phyloP scores from a whole-genome alignment of 2,113 vertebrate genomes.

The Thryonomys swinderianus region DNA sequence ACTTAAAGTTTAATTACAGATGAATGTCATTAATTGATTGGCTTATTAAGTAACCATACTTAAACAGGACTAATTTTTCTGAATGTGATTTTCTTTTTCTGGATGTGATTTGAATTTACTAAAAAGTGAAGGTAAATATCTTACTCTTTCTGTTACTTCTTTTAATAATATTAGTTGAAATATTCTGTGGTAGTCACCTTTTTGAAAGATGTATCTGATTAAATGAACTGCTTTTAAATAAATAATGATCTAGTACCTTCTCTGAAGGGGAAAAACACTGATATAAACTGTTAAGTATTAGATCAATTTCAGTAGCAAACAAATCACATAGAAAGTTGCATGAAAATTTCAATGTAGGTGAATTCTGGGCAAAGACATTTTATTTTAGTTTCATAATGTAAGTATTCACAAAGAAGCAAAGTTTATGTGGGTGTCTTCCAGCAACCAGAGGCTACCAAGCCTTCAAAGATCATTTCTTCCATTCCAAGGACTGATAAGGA shows the following conservation, averaged over 20 bases:
- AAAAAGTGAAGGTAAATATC: conserved; percentile 26
- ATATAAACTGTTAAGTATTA: neutral
- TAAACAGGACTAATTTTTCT: neutral
- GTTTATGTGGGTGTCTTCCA: neutral
- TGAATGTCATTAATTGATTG: neutral
- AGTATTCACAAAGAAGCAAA: neutral
- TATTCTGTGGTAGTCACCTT: neutral
- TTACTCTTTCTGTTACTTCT: conserved; percentile 23
- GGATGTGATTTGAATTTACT: conserved; percentile 59
- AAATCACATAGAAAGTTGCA: neutral
- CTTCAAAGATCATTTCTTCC: neutral
- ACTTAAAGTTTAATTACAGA: neutral
- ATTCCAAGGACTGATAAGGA: neutral
- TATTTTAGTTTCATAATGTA: neutral
- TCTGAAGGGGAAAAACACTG: neutral
- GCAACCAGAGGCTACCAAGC: neutral
- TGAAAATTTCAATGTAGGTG: neutral
- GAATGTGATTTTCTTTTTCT: conserved; percentile 49
- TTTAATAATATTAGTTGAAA: conserved; percentile 34
- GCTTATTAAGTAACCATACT: conserved; percentile 22
- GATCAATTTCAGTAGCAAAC: conserved; percentile 20
- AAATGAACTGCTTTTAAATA: conserved; percentile 33
- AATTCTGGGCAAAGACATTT: neutral
- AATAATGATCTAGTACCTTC: neutral
- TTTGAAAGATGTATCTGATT: neutral